Conservation (phyloP, 2,113 vertebrate species). For the Dolichallabes microphthalmus region DNA sequence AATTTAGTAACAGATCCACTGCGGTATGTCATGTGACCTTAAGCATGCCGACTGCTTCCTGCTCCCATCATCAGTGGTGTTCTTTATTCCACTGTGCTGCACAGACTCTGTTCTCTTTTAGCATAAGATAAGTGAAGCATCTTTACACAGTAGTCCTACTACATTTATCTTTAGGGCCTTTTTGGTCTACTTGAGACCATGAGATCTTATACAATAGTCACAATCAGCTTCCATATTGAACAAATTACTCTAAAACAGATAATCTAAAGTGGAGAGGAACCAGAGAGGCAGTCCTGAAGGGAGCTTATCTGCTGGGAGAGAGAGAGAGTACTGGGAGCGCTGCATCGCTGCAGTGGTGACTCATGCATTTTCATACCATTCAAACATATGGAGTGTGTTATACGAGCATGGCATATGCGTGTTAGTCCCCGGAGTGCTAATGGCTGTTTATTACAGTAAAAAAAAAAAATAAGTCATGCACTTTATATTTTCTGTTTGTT, state of each 20-base stretch:
- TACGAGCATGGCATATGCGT: not conserved
- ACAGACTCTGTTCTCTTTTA: not conserved
- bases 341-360: slow-evolving; percentile 19
- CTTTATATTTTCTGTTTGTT: not conserved
- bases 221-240: slow-evolving; percentile 40
- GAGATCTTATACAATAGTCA: slow-evolving; percentile 39
- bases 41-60: slow-evolving; percentile 9
- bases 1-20: slow-evolving; percentile 43
- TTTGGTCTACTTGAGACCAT: slow-evolving; percentile 16
- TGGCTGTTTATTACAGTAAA: not conserved
- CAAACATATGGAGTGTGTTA: not conserved
- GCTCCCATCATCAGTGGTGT: not conserved
- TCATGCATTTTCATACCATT: slow-evolving; percentile 6
- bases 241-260: slow-evolving; percentile 9
- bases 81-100: not conserved
- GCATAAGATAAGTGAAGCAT: not conserved
- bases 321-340: slow-evolving; percentile 6
- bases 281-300: slow-evolving; percentile 20
- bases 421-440: not conserved
- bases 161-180: slow-evolving; percentile 39
- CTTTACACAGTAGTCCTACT: not conserved
- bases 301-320: not conserved
- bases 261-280: slow-evolving; percentile 30
- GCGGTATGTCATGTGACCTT: slow-evolving; percentile 23
- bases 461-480: not conserved